Conservation (phyloP, 1,140 invertebrate genomes). For the Tetragnatha versicolor region DNA sequence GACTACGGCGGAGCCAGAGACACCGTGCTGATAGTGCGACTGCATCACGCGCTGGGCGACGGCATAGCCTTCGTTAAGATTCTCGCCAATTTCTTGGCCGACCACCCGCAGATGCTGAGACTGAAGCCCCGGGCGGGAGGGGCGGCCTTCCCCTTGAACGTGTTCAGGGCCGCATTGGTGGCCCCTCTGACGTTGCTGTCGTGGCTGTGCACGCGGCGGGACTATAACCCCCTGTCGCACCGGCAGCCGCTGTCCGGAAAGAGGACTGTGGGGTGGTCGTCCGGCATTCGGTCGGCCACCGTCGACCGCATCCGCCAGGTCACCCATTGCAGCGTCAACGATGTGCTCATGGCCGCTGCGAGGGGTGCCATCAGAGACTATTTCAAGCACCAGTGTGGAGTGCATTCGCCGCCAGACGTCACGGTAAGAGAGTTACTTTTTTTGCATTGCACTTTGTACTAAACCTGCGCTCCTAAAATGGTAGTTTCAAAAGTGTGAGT, state of each 20-base stretch:
- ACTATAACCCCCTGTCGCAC: constrained; percentile 61
- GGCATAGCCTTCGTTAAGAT: constrained; percentile 68
- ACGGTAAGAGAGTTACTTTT: constrained; percentile 64
- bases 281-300: constrained; percentile 62
- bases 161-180: constrained; percentile 66
- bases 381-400: constrained; percentile 65
- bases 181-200: constrained; percentile 68
- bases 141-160: constrained; percentile 64
- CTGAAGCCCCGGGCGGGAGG: constrained; percentile 65
- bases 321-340: constrained; percentile 68
- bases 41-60: constrained; percentile 70
- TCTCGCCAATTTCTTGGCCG: constrained; percentile 67
- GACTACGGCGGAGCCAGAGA: constrained; percentile 65
- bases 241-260: constrained; percentile 60
- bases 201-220: constrained; percentile 63
- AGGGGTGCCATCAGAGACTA: constrained; percentile 67
- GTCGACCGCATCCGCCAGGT: constrained; percentile 67
- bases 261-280: constrained; percentile 66
- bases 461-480: too few species aligned
- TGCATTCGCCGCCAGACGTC: constrained; percentile 67
- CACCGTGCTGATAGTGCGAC: constrained; percentile 67
- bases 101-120: constrained; percentile 61
- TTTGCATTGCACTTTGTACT: too few species aligned
- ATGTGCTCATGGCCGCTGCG: constrained; percentile 68
- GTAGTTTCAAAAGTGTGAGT: not conserved